Evolutionary conservation across 2,888 invertebrate genomes (phyloP).

Genomic region (Parnassius orleans): DNA sequence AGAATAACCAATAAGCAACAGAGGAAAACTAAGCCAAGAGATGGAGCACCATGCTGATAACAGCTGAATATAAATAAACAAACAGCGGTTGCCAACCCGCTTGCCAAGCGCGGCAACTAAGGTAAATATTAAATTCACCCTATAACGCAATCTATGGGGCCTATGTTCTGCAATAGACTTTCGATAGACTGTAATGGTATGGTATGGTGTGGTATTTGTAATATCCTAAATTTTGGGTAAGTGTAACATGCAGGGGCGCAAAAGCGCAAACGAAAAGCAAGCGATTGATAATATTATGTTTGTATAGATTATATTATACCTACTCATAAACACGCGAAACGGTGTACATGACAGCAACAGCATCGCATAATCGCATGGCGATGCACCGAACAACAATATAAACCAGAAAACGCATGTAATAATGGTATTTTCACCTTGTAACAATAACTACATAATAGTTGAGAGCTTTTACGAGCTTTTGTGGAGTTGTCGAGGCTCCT

Average conservation of each 20-base stretch:
- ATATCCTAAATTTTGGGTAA: too few species aligned
- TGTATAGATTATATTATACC: background rate
- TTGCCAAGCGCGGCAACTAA: too few species aligned
- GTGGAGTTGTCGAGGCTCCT: constrained; percentile 76
- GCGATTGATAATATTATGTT: constrained; percentile 9
- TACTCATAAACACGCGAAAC: constrained; percentile 19
- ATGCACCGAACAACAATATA: constrained; percentile 35
- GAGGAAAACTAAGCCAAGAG: too few species aligned
- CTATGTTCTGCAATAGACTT: too few species aligned
- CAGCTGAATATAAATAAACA: too few species aligned
- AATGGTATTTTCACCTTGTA: constrained; percentile 80
- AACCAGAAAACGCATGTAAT: constrained; percentile 68
- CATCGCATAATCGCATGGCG: constrained; percentile 8
- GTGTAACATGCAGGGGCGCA: background rate
- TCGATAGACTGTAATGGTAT: too few species aligned
- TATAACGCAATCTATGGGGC: too few species aligned
- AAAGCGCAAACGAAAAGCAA: background rate
- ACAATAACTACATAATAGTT: constrained; percentile 81
- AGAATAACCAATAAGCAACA: too few species aligned
- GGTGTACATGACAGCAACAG: constrained; percentile 29
- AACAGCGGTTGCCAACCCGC: too few species aligned
- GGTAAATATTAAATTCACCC: too few species aligned
- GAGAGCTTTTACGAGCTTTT: constrained; percentile 81
- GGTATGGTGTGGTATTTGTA: too few species aligned
- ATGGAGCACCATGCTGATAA: too few species aligned